Percentiles rank a stretch among this genome's conserved stretches.
Conservation (phyloP, 1,140 invertebrate species). For the Drosophila baimaii region DNA sequence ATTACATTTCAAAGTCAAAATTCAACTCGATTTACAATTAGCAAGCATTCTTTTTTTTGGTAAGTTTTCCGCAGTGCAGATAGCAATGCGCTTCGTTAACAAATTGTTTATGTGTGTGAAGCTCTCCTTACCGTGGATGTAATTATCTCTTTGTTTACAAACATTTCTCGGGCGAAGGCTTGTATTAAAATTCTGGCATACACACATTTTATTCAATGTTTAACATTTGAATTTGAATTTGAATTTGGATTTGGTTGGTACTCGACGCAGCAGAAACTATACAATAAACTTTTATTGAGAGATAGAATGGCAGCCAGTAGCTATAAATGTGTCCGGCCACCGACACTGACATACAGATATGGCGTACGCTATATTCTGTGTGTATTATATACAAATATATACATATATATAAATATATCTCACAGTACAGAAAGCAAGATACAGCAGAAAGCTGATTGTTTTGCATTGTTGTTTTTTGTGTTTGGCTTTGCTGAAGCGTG, state of each 20-base stretch:
- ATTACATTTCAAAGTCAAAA: conserved; percentile 41
- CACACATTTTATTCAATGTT: conserved; percentile 34
- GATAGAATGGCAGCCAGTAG: conserved; percentile 32
- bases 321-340: conserved; percentile 27
- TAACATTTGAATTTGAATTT: conserved; percentile 13
- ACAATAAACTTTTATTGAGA: conserved; percentile 52
- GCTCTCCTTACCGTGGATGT: conserved; percentile 7
- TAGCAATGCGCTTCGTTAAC: conserved; percentile 9
- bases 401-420: conserved; percentile 17
- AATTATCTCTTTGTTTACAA: conserved; percentile 30
- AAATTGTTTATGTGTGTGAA: conserved; percentile 13
- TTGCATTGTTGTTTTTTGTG: conserved; percentile 50
- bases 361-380: conserved; percentile 19
- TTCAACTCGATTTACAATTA: conserved; percentile 17
- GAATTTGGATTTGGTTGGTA: conserved; percentile 7
- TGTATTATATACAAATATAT: neutral
- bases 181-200: conserved; percentile 8
- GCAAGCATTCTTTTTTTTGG: neutral
- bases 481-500: conserved; percentile 44
- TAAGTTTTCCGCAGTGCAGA: neutral
- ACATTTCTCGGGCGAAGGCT: conserved; percentile 7
- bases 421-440: conserved; percentile 8
- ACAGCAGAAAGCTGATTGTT: conserved; percentile 49
- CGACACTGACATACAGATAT: conserved; percentile 37
- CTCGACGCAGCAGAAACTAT: conserved; percentile 15